Evolutionary conservation across 64 coral and sea anemone species (phyloP).

Genomic region (Montipora foliosa): DNA sequence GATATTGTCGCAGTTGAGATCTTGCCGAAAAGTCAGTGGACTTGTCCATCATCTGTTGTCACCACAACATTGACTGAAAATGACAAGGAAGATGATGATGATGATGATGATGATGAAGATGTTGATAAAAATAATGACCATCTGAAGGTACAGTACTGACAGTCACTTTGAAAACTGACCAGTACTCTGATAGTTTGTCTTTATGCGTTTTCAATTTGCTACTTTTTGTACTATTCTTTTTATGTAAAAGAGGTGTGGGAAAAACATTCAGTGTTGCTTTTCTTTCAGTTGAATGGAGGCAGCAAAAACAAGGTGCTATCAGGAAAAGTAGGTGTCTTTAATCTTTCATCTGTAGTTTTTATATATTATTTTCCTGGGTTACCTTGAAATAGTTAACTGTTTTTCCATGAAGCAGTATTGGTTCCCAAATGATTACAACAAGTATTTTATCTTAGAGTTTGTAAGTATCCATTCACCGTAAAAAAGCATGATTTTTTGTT

Average conservation of each 20-base stretch:
- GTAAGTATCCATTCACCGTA: too few species aligned
- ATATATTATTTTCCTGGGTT: too few species aligned
- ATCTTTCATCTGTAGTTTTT: background rate
- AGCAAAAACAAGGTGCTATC: constrained; percentile 25
- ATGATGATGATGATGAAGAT: background rate
- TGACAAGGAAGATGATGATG: constrained; percentile 46
- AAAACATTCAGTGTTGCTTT: background rate
- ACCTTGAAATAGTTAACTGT: too few species aligned
- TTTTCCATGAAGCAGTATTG: too few species aligned
- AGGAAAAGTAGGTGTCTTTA: constrained; percentile 17
- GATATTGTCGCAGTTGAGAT: constrained; percentile 95
- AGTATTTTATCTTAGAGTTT: too few species aligned
- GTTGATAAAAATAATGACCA: background rate
- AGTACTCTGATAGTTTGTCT: too few species aligned
- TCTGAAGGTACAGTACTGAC: background rate
- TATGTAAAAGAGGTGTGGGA: background rate
- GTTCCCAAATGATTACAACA: too few species aligned
- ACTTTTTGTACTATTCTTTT: too few species aligned
- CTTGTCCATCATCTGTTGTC: constrained; percentile 87
- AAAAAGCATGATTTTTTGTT: too few species aligned
- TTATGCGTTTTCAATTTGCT: too few species aligned
- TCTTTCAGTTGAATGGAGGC: constrained; percentile 9
- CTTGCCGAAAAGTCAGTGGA: constrained; percentile 80
- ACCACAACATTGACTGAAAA: constrained; percentile 65
- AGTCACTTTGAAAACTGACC: background rate